Percentiles rank a stretch among this genome's conserved stretches.
phyloP scores from a whole-genome alignment of 2,113 vertebrate genomes.

The Alethe castanea region DNA sequence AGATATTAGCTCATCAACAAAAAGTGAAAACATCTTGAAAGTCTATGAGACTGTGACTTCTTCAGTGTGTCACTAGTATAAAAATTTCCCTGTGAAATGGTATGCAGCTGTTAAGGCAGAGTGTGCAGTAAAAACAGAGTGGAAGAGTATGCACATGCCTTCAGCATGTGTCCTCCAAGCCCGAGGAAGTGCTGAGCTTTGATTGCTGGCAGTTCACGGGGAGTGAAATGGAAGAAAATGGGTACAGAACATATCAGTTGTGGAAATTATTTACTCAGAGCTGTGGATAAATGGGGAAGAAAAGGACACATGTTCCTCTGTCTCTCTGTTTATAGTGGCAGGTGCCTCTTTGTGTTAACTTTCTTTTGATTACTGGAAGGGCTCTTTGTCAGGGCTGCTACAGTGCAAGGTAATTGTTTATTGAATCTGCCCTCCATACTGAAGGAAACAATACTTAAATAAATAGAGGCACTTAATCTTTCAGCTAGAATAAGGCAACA shows the following conservation, averaged over 20 bases:
- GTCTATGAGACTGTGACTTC: neutral
- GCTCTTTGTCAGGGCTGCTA: neutral
- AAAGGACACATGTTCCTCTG: neutral
- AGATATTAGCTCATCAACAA: neutral
- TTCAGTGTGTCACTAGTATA: neutral
- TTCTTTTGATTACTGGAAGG: neutral
- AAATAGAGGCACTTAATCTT: neutral
- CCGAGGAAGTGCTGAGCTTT: neutral
- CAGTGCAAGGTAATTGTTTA: neutral
- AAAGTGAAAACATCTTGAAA: neutral
- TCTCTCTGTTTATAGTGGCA: neutral
- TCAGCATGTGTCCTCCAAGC: neutral
- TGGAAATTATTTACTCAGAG: neutral
- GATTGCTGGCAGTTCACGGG: neutral
- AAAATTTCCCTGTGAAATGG: neutral
- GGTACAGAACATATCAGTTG: neutral
- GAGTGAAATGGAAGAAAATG: neutral
- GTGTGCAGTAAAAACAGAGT: neutral
- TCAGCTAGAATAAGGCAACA: neutral
- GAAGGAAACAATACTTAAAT: neutral
- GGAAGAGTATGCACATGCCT: neutral
- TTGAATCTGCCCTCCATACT: neutral
- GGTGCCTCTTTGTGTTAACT: neutral
- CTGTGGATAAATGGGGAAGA: neutral
- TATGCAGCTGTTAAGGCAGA: neutral